Evolutionary conservation across 2,888 invertebrate genomes (phyloP).

Genomic region (Nomada fucata): DNA sequence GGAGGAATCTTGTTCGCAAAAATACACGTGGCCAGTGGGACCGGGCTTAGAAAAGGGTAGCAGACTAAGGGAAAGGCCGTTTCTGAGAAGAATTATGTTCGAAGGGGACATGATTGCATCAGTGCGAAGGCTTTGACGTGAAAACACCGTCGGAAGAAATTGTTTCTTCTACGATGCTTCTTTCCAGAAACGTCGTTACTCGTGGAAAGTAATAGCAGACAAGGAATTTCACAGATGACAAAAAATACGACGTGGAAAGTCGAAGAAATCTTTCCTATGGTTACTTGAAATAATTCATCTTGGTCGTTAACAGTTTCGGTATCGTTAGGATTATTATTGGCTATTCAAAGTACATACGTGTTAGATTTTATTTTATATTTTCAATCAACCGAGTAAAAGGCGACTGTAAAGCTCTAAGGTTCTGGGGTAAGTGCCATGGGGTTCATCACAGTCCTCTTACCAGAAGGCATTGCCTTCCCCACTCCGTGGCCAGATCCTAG

Average conservation of each 20-base stretch:
- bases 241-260: not conserved
- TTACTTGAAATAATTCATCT: no score
- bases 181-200: constrained; percentile 4
- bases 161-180: not conserved
- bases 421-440: no score
- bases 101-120: constrained; percentile 41
- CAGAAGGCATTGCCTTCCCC: no score
- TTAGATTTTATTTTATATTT: no score
- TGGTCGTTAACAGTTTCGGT: no score
- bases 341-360: no score
- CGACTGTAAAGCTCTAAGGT: no score
- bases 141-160: constrained; percentile 11
- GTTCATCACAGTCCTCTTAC: no score
- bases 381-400: no score
- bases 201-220: not conserved
- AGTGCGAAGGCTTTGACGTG: constrained; percentile 1
- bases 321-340: no score
- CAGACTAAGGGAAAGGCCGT: not conserved
- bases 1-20: constrained; percentile 38
- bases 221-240: not conserved
- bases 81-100: constrained; percentile 36
- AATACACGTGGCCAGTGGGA: constrained; percentile 42
- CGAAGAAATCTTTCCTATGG: not conserved
- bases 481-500: no score
- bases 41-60: constrained; percentile 11